Evolutionary conservation across 2,113 vertebrate genomes (phyloP).

Genomic region (Calyptommatus sinebrachiatus): DNA sequence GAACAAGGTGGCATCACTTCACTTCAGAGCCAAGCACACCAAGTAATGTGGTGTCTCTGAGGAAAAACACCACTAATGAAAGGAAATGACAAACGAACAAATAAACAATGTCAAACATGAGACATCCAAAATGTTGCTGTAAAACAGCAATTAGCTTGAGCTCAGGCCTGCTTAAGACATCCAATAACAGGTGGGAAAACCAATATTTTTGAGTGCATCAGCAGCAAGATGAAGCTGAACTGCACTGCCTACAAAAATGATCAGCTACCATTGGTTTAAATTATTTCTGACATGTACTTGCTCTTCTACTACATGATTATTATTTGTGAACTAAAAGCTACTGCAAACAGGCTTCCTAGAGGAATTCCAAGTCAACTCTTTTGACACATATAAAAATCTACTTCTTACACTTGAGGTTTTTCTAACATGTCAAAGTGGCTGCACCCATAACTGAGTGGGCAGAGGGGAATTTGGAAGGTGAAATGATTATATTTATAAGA

Average conservation of each 20-base stretch:
- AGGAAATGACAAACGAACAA: not conserved
- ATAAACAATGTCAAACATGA: not conserved
- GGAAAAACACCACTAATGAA: not conserved
- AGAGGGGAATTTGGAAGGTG: constrained; percentile 34
- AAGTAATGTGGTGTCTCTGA: not conserved
- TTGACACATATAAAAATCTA: not conserved
- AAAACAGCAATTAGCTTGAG: not conserved
- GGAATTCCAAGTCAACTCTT: constrained; percentile 5
- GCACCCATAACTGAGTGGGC: not conserved
- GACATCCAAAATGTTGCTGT: not conserved
- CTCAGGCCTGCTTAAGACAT: not conserved
- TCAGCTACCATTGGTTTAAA: constrained; percentile 6
- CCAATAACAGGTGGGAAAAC: not conserved
- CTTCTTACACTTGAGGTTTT: constrained; percentile 11
- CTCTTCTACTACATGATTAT: constrained; percentile 4
- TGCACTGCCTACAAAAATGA: not conserved
- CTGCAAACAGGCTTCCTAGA: not conserved
- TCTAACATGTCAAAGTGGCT: constrained; percentile 20
- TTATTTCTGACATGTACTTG: not conserved
- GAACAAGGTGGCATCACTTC: not conserved
- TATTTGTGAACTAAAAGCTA: not conserved
- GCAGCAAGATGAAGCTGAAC: not conserved
- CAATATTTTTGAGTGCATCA: not conserved
- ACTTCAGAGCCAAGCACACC: not conserved
- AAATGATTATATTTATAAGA: constrained; percentile 31